Evolutionary conservation across 2,113 vertebrate species (phyloP), one percentile per base, ranked within the genome.

Genomic region (Emydura subglobosa): DNA sequence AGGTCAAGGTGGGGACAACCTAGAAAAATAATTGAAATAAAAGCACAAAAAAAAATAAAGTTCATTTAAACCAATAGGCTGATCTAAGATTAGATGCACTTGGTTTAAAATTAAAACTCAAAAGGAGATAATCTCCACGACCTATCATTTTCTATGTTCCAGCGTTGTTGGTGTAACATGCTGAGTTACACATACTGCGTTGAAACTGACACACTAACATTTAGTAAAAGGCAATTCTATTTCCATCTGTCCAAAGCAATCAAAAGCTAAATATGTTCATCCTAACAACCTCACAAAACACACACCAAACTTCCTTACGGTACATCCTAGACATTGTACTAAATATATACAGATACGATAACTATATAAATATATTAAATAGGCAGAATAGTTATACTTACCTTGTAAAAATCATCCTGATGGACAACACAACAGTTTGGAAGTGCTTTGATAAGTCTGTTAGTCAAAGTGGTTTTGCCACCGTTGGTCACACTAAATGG

Each of bases 381-480:
- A 0, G 2, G 31, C 12, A 16, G 13, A 3, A 6, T 8, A 34
- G 61, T 55, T 24, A 39, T 0, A 9, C 97, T 97, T 98, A 99
- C 99, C 99, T 99, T 99, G 98, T 99, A 99, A 96, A 99, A 99
- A 94, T 99, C 99, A 50, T 99, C 99, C 89, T 99, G 99, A 42
- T 99, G 99, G 17, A 99, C 99, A 59, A 99, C 99, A 1, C 99
- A 99, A 97, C 99, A 99, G 98, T 99, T 99, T 90, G 99, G 99
- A 72, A 99, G 98, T 6, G 85, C 97, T 95, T 98, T 98, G 88
- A 98, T 91, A 42, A 99, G 93, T 7, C 97, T 95, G 95, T 98
- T 97, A 88, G 99, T 99, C 98, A 99, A 96, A 84, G 99, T 99
- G 87, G 99, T 99, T 97, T 99, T 99, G 78, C 99, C 99, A 74